Conservation (phyloP, 2,113 vertebrate species). For the Turnix velox region DNA sequence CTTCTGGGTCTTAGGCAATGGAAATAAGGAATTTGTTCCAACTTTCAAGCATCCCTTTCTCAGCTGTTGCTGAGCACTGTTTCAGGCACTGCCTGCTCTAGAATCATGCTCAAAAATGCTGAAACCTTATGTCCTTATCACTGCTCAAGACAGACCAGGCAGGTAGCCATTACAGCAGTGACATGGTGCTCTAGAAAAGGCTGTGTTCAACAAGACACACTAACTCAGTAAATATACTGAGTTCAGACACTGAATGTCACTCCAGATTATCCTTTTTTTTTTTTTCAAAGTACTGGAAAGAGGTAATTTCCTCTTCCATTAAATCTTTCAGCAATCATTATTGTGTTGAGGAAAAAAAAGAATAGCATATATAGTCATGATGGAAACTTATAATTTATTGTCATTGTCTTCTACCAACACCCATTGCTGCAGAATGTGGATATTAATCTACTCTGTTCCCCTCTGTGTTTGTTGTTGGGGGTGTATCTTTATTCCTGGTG, state of each 20-base stretch:
- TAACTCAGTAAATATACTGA: neutral
- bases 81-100: rapidly evolving
- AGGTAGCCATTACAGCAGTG: too few relatives aligned
- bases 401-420: neutral
- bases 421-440: neutral
- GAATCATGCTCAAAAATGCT: rapidly evolving
- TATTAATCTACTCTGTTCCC: neutral
- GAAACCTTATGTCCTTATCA: rapidly evolving
- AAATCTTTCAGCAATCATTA: neutral
- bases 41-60: neutral
- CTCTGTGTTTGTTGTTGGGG: neutral
- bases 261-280: neutral
- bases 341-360: neutral
- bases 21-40: neutral
- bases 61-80: rapidly evolving
- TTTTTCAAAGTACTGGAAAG: neutral
- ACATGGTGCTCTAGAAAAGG: rapidly evolving
- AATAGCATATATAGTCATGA: neutral
- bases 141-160: too few relatives aligned
- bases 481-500: neutral
- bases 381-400: neutral
- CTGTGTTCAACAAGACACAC: neutral
- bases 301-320: neutral
- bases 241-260: neutral
- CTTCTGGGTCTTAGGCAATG: neutral